Conservation (phyloP, 2,113 vertebrate species). For the Pseudopodoces humilis region DNA sequence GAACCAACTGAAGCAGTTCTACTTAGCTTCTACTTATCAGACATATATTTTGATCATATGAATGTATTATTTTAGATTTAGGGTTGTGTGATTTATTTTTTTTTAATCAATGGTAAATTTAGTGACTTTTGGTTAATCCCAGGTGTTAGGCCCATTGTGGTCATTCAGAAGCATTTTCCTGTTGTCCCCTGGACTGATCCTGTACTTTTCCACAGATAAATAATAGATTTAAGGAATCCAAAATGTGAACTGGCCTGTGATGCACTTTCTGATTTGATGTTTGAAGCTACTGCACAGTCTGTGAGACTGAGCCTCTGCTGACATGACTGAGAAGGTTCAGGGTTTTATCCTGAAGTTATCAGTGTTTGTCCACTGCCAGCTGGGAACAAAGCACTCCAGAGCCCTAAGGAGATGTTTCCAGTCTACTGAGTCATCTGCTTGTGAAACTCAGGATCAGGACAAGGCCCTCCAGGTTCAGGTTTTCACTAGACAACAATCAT, state of each 20-base stretch:
- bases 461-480: background rate
- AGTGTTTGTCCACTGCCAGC: background rate
- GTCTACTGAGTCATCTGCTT: background rate
- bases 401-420: rapidly evolving
- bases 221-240: background rate
- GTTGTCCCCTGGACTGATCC: background rate
- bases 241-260: background rate
- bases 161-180: background rate
- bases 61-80: background rate
- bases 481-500: background rate
- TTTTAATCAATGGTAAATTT: background rate
- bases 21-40: background rate
- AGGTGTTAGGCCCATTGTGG: rapidly evolving
- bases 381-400: background rate
- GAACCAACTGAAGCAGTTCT: background rate
- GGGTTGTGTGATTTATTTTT: background rate
- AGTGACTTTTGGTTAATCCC: background rate
- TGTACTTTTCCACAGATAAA: background rate
- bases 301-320: background rate
- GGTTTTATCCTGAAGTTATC: background rate
- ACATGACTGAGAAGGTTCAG: background rate
- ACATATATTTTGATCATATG: background rate
- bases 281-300: background rate
- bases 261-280: background rate
- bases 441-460: background rate